Evolutionary conservation across 2,797 vertebrate species (phyloP).

Genomic region (Sebastes hopkinsi): DNA sequence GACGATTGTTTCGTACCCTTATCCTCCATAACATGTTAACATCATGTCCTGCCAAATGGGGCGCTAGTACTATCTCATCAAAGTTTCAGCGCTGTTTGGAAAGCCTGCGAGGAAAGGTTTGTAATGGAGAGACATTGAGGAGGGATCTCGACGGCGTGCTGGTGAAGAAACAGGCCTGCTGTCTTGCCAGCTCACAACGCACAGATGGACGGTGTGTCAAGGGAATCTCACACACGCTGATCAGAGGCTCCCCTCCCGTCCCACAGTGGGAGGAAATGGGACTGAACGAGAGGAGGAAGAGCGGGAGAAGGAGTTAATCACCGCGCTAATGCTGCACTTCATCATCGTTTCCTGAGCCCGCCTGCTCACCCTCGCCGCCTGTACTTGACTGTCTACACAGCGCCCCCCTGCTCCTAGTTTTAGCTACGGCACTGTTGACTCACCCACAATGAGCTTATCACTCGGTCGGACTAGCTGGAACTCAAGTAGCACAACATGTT

Average conservation of each 20-base stretch:
- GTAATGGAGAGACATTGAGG: slow-evolving; percentile 66
- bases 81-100: slow-evolving; percentile 65
- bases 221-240: slow-evolving; percentile 80
- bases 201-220: slow-evolving; percentile 81
- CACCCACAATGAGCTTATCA: slow-evolving; percentile 18
- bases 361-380: slow-evolving; percentile 67
- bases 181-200: slow-evolving; percentile 68
- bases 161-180: slow-evolving; percentile 70
- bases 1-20: slow-evolving; percentile 38
- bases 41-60: slow-evolving; percentile 64
- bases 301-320: slow-evolving; percentile 86
- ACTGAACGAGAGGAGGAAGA: slow-evolving; percentile 84
- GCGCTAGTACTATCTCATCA: slow-evolving; percentile 63
- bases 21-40: slow-evolving; percentile 45
- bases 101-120: slow-evolving; percentile 58
- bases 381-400: slow-evolving; percentile 67
- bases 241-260: slow-evolving; percentile 75
- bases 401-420: slow-evolving; percentile 54
- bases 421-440: slow-evolving; percentile 20
- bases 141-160: slow-evolving; percentile 67
- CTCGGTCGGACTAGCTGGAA: slow-evolving; percentile 27
- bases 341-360: slow-evolving; percentile 84
- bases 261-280: slow-evolving; percentile 83
- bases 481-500: slow-evolving; percentile 53
- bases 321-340: slow-evolving; percentile 84